phyloP scores from a whole-genome alignment of 2,113 vertebrate species.

The Ceyx margarethae region DNA sequence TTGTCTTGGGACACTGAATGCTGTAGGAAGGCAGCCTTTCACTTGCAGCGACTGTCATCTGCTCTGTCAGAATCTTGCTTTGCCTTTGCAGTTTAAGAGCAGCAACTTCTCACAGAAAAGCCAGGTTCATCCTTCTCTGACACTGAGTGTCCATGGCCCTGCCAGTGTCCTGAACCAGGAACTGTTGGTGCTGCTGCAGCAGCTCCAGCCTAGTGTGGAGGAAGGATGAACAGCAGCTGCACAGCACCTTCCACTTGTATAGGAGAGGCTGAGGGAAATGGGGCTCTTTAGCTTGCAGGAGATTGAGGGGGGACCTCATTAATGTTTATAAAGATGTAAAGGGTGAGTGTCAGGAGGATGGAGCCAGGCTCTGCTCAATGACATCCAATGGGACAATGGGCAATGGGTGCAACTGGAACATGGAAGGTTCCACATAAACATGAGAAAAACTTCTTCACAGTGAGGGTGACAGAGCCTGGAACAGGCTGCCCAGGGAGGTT shows the following conservation, averaged over 20 bases:
- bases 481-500: no score
- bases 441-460: no score
- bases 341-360: no score
- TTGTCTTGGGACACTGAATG: background rate
- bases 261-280: no score
- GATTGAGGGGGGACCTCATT: no score
- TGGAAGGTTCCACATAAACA: no score
- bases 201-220: background rate
- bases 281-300: no score
- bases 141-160: accelerated
- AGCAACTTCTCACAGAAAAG: background rate
- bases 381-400: no score
- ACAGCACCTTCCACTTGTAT: background rate
- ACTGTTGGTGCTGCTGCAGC: background rate
- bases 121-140: background rate
- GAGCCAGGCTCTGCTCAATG: no score
- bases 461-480: no score
- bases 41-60: background rate
- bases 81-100: background rate
- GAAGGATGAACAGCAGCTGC: background rate
- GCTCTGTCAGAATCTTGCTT: background rate
- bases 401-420: no score
- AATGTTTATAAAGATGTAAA: no score
- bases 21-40: background rate
- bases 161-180: background rate